These are phyloP conservation scores for Drosophila basisetae DNA, from an alignment of 2,888 invertebrate genomes.

Conservation along the genomic window DNA sequence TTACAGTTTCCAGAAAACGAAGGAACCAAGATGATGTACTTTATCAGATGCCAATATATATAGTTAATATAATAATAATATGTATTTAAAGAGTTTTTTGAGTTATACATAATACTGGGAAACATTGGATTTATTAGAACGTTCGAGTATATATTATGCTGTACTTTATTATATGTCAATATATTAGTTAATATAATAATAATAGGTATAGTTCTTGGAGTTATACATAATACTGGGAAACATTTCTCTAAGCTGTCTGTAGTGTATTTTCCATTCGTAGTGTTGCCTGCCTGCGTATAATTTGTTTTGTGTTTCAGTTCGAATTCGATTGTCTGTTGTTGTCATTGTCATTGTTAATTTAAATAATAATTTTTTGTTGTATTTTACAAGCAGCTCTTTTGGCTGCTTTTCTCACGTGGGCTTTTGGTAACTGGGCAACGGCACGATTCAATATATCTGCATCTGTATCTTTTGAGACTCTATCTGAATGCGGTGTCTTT, in stretches of 20 bases:
- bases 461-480: slow-evolving; percentile 18
- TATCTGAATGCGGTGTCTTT: slow-evolving; percentile 61
- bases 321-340: slow-evolving; percentile 33
- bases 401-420: slow-evolving; percentile 53
- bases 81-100: background rate
- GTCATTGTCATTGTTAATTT: slow-evolving; percentile 57
- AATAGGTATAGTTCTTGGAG: too few species aligned
- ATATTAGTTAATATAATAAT: too few species aligned
- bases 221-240: too few species aligned
- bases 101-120: background rate
- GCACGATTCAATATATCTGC: slow-evolving; percentile 6
- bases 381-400: slow-evolving; percentile 50
- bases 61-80: background rate
- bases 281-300: background rate
- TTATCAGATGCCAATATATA: background rate
- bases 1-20: rapidly evolving
- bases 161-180: too few species aligned
- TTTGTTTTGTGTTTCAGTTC: slow-evolving; percentile 11
- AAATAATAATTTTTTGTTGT: slow-evolving; percentile 74
- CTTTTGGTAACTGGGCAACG: slow-evolving; percentile 7
- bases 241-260: background rate
- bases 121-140: background rate
- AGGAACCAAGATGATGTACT: background rate
- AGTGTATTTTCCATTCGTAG: slow-evolving; percentile 32
- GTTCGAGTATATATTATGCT: background rate